Base-by-base conservation (phyloP, 30 jellyfish, hydroid and myxozoan species). In the Calvadosia cruxmelitensis region DNA sequence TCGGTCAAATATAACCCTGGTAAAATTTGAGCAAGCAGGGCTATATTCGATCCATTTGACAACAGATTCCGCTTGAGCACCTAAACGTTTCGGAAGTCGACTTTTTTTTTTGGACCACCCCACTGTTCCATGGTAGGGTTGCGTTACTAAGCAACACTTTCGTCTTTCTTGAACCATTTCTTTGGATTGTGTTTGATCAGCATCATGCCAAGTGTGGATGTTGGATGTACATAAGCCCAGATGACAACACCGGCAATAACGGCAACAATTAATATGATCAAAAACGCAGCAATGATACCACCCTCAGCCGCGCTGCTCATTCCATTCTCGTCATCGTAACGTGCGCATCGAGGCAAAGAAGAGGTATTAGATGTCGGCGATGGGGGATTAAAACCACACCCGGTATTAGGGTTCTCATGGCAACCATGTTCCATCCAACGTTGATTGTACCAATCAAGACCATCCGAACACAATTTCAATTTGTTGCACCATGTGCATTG, bases 401-500 rank as follows among this genome's bases (percentile, higher is more conserved):
- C 57, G 20, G 10, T 20, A 5, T 10, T 42, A 42, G 57, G 20
- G 3, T 33, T 72, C 27, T 34, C 68, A 27, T 42, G 50, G 35
- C 96, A 86, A 2, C 75, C 84, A 52, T 23, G 51, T 20, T 28
- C 31, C 1, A 33, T 23, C 96, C 96, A 86, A 3, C 32, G 42
- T 29, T 73, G 87, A 28, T 93, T 79, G 71, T 79, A 64, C 96
- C 96, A 86, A 67, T 80, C 93, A 34, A 79, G 42, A 3, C 71
- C 31, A 49, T 86, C 94, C 7, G 96, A 86, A 74, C 96, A 86
- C 24, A 70, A 65, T 16, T 86, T 34, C 29, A 86, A 61, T 27
- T 69, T 63, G 50, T 74, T 26, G 63, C 96, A 86, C 96, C 96
- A 86, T 64, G 74, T 75, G 71, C 94, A 86, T 16, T 67, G 34